These are phyloP conservation scores for Delichon dasypus DNA, from an alignment of 2,797 vertebrate species.

Conservation along the genomic window DNA sequence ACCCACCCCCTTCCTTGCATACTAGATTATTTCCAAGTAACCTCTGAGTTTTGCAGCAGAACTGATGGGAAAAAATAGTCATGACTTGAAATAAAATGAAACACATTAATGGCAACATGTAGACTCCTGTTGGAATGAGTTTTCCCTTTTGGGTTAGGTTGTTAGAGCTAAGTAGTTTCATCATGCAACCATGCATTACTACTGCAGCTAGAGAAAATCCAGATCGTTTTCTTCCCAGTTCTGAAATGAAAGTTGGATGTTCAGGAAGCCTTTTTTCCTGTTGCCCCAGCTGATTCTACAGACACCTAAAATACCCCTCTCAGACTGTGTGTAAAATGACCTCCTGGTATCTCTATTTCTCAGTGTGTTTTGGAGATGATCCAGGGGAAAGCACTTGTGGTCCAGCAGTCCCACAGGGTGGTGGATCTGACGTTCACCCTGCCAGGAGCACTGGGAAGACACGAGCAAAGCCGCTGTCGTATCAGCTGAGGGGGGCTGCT, in stretches of 20 bases:
- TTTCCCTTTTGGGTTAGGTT: not conserved
- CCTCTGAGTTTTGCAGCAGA: not conserved
- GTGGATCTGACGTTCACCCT: not conserved
- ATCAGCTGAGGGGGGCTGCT: rapidly evolving
- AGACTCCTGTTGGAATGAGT: not conserved
- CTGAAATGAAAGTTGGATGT: not conserved
- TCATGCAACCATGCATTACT: not conserved
- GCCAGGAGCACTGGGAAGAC: not conserved
- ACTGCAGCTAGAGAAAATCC: not conserved
- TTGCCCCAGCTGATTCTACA: not conserved
- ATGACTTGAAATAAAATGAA: not conserved
- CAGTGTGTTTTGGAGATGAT: not conserved
- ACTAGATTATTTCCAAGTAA: not conserved
- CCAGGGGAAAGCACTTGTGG: not conserved
- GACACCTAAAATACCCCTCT: not conserved
- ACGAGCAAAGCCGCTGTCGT: not conserved
- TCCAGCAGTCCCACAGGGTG: not conserved
- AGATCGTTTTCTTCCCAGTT: not conserved
- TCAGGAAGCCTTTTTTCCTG: not conserved
- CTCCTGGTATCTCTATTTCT: not conserved
- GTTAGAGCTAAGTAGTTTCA: not conserved
- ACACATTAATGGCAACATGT: not conserved
- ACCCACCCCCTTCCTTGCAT: not conserved
- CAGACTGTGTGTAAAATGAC: not conserved
- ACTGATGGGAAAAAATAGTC: not conserved